Conservation (phyloP, 2,113 vertebrate genomes). For the Alethe castanea region DNA sequence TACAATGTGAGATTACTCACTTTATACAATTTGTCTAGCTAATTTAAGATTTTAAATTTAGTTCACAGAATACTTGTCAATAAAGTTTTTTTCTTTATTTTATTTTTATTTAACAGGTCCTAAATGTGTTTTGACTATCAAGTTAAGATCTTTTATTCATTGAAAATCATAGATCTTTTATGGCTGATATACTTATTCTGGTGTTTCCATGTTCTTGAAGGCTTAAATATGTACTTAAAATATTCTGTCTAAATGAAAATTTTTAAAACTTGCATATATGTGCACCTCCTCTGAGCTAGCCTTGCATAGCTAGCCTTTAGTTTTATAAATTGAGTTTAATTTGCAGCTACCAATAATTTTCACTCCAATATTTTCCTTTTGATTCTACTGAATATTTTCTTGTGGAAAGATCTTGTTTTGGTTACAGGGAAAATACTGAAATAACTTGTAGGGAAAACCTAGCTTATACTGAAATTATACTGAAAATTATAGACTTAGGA, state of each 20-base stretch:
- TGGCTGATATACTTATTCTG: neutral
- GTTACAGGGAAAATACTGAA: neutral
- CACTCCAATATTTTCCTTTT: neutral
- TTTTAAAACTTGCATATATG: neutral
- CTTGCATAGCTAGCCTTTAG: neutral
- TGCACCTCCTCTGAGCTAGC: neutral
- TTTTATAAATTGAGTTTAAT: neutral
- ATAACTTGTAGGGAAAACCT: neutral
- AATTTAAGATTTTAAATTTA: conserved; percentile 6
- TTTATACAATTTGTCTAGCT: neutral
- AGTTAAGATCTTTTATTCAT: neutral
- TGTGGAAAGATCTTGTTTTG: neutral
- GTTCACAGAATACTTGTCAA: neutral
- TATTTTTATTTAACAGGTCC: neutral
- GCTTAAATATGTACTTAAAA: neutral
- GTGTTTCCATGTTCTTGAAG: neutral
- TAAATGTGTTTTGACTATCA: neutral
- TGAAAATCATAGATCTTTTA: neutral
- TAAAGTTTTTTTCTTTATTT: neutral
- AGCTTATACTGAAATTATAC: neutral
- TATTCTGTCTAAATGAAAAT: neutral
- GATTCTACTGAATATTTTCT: neutral
- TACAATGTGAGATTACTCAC: neutral
- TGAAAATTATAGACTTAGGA: neutral
- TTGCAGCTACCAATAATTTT: neutral